phyloP scores from a whole-genome alignment of 2,797 vertebrate species.

The Enteromius fasciolatus region DNA sequence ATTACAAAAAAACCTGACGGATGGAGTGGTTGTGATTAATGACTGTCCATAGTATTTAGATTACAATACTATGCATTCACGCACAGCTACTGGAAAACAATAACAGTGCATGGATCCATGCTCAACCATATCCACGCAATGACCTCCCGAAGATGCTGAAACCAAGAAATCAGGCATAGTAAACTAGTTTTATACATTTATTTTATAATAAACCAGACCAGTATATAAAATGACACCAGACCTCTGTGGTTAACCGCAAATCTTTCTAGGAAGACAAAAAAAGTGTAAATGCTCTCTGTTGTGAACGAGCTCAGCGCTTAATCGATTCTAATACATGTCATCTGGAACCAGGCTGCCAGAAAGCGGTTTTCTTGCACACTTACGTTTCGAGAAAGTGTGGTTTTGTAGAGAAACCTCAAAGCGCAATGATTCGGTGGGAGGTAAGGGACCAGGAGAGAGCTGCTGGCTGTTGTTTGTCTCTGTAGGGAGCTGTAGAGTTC shows the following conservation, averaged over 20 bases:
- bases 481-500: neutral
- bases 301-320: neutral
- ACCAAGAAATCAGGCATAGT: neutral
- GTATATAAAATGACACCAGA: neutral
- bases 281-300: neutral
- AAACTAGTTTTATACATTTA: neutral
- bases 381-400: neutral
- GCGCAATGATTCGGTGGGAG: neutral
- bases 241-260: neutral
- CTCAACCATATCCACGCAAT: neutral
- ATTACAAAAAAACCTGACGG: conserved; percentile 41
- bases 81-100: conserved; percentile 26
- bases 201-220: neutral
- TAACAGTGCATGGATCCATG: neutral
- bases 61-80: neutral
- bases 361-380: neutral
- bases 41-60: conserved; percentile 19
- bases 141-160: neutral
- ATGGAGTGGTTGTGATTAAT: conserved; percentile 43
- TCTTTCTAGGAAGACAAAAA: neutral
- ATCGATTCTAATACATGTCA: conserved; percentile 2
- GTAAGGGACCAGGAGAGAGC: neutral
- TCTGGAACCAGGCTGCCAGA: neutral
- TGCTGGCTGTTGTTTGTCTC: conserved; percentile 9
- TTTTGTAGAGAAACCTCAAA: neutral